A percentile compares a stretch with the other conserved stretches of the same genome.
Conservation (phyloP, 2,888 invertebrate genomes). For the Conchocele bisecta region DNA sequence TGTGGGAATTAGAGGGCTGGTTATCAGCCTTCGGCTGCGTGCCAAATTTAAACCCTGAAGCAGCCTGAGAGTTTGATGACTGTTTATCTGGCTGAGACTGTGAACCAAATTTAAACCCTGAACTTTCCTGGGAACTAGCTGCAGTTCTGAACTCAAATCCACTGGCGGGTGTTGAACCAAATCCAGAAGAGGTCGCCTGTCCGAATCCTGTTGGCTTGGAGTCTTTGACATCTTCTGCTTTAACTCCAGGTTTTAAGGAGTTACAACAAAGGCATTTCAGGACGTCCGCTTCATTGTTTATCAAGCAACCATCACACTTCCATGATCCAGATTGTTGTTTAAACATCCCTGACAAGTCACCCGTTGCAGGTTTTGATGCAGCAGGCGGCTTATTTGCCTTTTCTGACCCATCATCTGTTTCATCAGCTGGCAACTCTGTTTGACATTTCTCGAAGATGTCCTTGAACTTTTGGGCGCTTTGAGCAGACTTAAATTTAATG, state of each 20-base stretch:
- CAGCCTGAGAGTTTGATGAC: not conserved
- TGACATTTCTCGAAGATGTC: constrained; percentile 86
- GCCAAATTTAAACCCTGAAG: constrained; percentile 35
- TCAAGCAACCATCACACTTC: constrained; percentile 87
- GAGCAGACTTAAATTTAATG: constrained; percentile 90
- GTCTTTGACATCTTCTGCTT: constrained; percentile 61
- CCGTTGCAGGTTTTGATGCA: not conserved
- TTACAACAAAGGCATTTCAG: constrained; percentile 78
- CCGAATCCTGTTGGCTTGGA: constrained; percentile 8
- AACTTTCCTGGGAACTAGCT: constrained; percentile 5
- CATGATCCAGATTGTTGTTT: constrained; percentile 86
- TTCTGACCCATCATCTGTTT: not conserved
- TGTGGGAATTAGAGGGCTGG: no score
- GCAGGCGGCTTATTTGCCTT: not conserved
- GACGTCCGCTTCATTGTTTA: constrained; percentile 84
- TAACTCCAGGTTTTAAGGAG: constrained; percentile 75
- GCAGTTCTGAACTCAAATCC: no score
- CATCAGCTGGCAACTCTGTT: constrained; percentile 22
- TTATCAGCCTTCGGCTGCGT: constrained; percentile 14
- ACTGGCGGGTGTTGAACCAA: constrained; percentile 23
- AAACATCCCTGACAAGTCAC: constrained; percentile 82
- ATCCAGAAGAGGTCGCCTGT: not conserved
- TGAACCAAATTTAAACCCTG: constrained; percentile 41
- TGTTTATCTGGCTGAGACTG: constrained; percentile 5
- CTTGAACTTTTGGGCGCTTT: constrained; percentile 89